Base-by-base conservation (phyloP, 2,797 vertebrate genomes). In the Gymnoscopelus microlampas region DNA sequence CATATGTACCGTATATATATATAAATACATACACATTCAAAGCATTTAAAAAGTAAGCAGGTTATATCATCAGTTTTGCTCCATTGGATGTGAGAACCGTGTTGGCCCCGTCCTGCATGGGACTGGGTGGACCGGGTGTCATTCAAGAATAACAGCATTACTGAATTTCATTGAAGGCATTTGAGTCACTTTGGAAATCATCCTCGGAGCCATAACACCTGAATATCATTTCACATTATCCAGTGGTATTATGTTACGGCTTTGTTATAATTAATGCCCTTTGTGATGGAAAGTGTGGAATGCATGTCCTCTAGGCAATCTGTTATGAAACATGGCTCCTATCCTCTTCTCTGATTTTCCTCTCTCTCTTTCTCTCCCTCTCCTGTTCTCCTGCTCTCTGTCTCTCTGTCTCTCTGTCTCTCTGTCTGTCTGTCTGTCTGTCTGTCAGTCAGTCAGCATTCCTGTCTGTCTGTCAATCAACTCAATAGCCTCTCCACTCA, bases 251-350 rank as follows among this genome's bases (percentile, higher is more conserved):
- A 65, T 64, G 47, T 74, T 66, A 72, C 63, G 48, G 10, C 59
- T 80, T 14, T 71, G 62, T 69, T 73, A 59, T 74, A 71, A 83
- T 82, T 35, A 65, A 63, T 74, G 35, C 10, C 9, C 66, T 78
- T 83, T 82, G 73, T 80, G 65, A 77, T 67, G 57, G 55, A 76
- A 78, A 53, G 60, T 64, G 64, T 58, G 73, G 71, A 86, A 82
- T 83, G 60, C 51, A 24, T 78, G n/a, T 80, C 84, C 80, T 84
- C 61, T 61, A 24, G 76, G 69, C 63, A 70, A 55, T 66, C 9
- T 81, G 78, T 82, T 74, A 79, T 49, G 48, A 58, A 58, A 76
- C 66, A 61, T 82, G 61, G 10, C 54, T 56, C 54, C 24, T 24
- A 3, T 26, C 23, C 54, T 23, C 54, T 56, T 24, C 23, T 24